Percentiles rank a stretch among this genome's conserved stretches.
Evolutionary conservation across 2,888 invertebrate genomes (phyloP).

Genomic region (Gymnocheta viridis): DNA sequence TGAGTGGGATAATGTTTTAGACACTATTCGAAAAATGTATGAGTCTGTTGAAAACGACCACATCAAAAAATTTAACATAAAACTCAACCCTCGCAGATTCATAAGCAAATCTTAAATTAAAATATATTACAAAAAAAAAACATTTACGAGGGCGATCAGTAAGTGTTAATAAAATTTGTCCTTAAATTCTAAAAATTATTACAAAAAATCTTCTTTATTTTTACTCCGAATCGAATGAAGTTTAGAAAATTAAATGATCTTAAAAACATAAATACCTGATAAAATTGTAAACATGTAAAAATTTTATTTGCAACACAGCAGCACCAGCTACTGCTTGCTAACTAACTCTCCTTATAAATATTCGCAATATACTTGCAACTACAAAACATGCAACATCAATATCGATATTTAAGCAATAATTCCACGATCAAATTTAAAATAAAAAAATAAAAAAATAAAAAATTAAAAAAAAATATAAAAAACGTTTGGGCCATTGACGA

Average conservation of each 20-base stretch:
- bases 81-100: no score
- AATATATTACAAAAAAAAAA: no score
- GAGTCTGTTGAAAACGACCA: no score
- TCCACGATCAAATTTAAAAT: slow-evolving; percentile 54
- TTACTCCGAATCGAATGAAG: no score
- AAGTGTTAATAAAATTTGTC: no score
- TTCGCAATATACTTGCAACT: background rate
- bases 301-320: slow-evolving; percentile 43
- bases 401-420: slow-evolving; percentile 65
- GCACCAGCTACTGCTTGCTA: slow-evolving; percentile 26
- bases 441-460: slow-evolving; percentile 22
- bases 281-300: slow-evolving; percentile 36
- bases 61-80: no score
- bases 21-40: no score
- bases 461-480: slow-evolving; percentile 24
- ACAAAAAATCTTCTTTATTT: slow-evolving; percentile 8
- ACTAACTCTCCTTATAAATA: background rate
- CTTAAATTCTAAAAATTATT: slow-evolving; percentile 2
- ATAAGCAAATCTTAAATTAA: no score
- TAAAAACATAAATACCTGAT: slow-evolving; percentile 4
- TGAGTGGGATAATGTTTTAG: no score
- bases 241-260: background rate
- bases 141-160: no score
- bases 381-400: slow-evolving; percentile 38
- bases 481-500: slow-evolving; percentile 70